Percentiles rank a stretch among this genome's conserved stretches.
Conservation (phyloP, 2,113 vertebrate species). For the Patagioenas fasciata region DNA sequence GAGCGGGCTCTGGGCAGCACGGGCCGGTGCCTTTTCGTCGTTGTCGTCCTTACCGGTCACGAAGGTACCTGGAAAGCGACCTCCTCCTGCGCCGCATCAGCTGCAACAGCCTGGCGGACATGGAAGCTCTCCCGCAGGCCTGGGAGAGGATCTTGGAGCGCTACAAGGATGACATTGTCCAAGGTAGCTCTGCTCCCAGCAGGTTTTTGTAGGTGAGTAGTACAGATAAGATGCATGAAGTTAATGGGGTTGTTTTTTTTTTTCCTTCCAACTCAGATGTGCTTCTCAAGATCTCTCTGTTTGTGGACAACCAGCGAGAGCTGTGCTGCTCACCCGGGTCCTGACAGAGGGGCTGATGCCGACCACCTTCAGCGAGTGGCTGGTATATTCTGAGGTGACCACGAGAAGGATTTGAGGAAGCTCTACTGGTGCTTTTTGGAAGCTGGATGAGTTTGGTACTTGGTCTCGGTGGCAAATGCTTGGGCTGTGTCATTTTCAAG, state of each 20-base stretch:
- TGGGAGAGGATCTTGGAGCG: conserved; percentile 80
- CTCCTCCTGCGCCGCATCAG: conserved; percentile 76
- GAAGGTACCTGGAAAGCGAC: conserved; percentile 82
- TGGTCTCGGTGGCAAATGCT: background rate
- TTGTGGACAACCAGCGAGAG: conserved; percentile 73
- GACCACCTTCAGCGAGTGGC: fast-evolving
- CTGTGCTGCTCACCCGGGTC: background rate
- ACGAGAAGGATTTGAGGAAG: background rate
- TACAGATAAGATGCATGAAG: fast-evolving
- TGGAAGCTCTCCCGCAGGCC: conserved; percentile 75
- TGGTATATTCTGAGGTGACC: fast-evolving
- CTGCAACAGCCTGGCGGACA: conserved; percentile 67
- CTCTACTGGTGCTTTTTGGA: background rate
- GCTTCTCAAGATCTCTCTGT: conserved; percentile 83
- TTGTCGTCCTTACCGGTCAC: conserved; percentile 50
- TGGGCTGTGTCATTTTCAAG: background rate
- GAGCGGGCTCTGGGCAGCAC: fast-evolving
- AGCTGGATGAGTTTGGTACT: background rate
- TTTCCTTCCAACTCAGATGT: conserved; percentile 74
- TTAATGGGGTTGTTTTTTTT: background rate
- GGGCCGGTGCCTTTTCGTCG: fast-evolving
- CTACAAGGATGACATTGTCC: conserved; percentile 62
- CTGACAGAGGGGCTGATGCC: background rate
- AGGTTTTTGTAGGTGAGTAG: background rate
- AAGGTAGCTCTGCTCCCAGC: conserved; percentile 54